Conservation (phyloP, 2,797 vertebrate genomes). For the Gobio occitaniae region DNA sequence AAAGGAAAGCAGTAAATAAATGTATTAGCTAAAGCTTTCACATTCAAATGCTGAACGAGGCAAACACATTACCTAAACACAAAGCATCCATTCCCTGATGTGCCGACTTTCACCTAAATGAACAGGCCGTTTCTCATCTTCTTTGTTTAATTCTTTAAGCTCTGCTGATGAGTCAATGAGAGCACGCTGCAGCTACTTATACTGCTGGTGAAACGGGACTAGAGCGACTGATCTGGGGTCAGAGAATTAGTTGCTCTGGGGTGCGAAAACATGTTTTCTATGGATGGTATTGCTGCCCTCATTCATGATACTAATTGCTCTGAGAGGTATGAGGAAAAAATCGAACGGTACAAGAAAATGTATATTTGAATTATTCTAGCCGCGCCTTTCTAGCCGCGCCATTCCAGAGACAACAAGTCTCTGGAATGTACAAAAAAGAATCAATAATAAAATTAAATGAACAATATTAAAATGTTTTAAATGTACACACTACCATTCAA, state of each 20-base stretch:
- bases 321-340: neutral
- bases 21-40: conserved; percentile 68
- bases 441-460: neutral
- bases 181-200: conserved; percentile 48
- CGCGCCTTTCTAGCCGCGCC: neutral
- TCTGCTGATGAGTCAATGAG: conserved; percentile 55
- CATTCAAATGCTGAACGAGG: conserved; percentile 61
- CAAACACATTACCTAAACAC: conserved; percentile 61
- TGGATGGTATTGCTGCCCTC: conserved; percentile 23
- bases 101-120: conserved; percentile 58
- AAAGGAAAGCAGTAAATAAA: conserved; percentile 70
- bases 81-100: conserved; percentile 52
- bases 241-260: conserved; percentile 25
- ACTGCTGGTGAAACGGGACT: conserved; percentile 40
- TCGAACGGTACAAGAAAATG: neutral
- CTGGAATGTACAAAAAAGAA: neutral
- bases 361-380: neutral
- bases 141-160: conserved; percentile 61
- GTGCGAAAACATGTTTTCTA: conserved; percentile 30
- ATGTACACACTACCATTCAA: too few relatives aligned
- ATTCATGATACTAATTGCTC: conserved; percentile 47
- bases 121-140: conserved; percentile 55
- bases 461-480: too few relatives aligned
- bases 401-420: neutral
- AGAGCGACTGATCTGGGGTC: conserved; percentile 28